A percentile compares a stretch with the other conserved stretches of the same genome.
phyloP scores from a whole-genome alignment of 2,888 invertebrate species.

The Cremastobaeus sp. region DNA sequence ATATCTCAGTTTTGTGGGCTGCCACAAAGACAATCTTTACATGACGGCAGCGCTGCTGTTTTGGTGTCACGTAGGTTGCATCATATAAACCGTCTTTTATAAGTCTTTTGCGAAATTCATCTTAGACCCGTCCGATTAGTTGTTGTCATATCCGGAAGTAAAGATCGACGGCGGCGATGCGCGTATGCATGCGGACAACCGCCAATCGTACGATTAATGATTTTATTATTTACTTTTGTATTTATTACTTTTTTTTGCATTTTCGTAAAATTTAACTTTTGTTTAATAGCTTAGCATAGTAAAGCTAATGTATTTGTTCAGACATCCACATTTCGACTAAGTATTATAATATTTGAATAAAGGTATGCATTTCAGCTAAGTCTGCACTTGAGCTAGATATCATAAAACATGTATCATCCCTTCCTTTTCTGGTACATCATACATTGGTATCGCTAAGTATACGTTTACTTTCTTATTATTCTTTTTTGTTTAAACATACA shows the following conservation, averaged over 20 bases:
- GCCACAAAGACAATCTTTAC: constrained; percentile 75
- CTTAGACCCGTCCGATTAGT: constrained; percentile 77
- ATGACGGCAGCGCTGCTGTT: constrained; percentile 74
- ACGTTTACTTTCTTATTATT: constrained; percentile 70
- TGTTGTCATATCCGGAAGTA: constrained; percentile 78
- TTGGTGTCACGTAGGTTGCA: constrained; percentile 75
- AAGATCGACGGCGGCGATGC: constrained; percentile 71
- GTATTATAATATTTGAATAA: constrained; percentile 78
- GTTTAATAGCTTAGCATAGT: constrained; percentile 78
- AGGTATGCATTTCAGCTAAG: constrained; percentile 78
- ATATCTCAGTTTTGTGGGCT: constrained; percentile 78
- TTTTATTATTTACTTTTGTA: constrained; percentile 60
- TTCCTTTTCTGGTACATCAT: constrained; percentile 77
- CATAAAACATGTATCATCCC: constrained; percentile 78
- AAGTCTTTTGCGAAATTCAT: constrained; percentile 72
- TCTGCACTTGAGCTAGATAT: constrained; percentile 78
- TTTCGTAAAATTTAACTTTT: constrained; percentile 63
- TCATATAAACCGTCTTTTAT: constrained; percentile 70
- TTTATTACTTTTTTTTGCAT: constrained; percentile 61
- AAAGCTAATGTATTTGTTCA: constrained; percentile 78
- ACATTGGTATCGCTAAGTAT: constrained; percentile 78
- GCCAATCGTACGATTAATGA: constrained; percentile 66
- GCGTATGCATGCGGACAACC: constrained; percentile 69
- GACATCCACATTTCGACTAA: constrained; percentile 79
- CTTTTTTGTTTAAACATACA: constrained; percentile 68